These are phyloP conservation scores for Protonemura montana DNA, from an alignment of 2,888 invertebrate genomes.

Conservation along the genomic window DNA sequence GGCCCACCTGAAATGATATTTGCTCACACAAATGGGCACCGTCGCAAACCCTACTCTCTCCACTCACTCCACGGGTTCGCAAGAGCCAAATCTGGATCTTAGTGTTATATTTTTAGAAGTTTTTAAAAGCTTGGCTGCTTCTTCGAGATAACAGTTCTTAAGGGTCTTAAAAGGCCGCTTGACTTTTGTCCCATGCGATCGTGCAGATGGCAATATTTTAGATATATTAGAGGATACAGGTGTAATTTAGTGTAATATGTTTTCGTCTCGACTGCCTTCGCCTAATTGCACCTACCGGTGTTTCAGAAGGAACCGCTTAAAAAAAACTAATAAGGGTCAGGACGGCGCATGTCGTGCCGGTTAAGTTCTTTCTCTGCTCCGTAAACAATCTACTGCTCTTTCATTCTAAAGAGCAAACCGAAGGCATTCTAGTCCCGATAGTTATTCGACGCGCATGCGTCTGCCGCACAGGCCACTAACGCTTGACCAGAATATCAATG, in stretches of 20 bases:
- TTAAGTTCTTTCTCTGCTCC: background rate
- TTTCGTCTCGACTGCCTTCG: background rate
- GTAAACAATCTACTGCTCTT: background rate
- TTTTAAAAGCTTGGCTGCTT: background rate
- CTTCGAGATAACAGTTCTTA: background rate
- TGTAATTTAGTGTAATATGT: slow-evolving; percentile 32
- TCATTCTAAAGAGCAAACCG: background rate
- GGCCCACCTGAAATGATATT: slow-evolving; percentile 20
- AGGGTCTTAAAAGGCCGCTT: background rate
- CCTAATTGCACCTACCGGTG: slow-evolving; percentile 36
- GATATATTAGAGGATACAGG: slow-evolving; percentile 37
- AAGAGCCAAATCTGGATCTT: too few relatives aligned
- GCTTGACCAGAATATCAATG: background rate
- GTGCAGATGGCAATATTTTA: background rate
- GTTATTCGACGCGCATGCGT: background rate
- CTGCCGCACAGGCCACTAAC: background rate
- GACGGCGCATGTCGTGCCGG: background rate
- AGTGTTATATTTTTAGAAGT: background rate
- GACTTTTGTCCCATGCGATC: background rate
- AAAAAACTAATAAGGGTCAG: slow-evolving; percentile 16
- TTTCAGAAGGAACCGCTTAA: background rate
- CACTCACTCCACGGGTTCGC: background rate
- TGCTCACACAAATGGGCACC: background rate
- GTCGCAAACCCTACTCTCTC: background rate
- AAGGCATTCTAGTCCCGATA: background rate